Evolutionary conservation across 2,797 vertebrate species (phyloP), one percentile per base, ranked within the genome.

Genomic region (Eidolon dupreanum): DNA sequence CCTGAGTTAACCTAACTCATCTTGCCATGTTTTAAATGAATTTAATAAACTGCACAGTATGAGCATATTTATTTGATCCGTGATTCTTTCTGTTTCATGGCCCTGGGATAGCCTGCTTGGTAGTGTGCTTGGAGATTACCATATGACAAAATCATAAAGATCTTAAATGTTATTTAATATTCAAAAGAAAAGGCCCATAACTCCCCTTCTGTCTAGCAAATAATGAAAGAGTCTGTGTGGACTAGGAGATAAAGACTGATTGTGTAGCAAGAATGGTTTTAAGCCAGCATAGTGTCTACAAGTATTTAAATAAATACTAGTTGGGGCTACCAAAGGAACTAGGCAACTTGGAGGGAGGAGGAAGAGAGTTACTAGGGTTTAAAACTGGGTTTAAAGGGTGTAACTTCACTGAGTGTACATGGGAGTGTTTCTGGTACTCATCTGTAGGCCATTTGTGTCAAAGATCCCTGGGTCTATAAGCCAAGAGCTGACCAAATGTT

Each of bases 171-270:
- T 53, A 43, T 31, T 70, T 65, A 53, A 31, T 90, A 36, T 81
- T 77, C 16, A 63, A 11, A 63, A 89, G 68, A 78, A 55, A 88
- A 73, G 33, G 65, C 53, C n/a, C 4, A 1, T 53, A 61, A 57
- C 10, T 70, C 53, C 9, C 17, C 20, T 83, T 88, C 33, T 88
- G 8, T 57, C 26, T 5, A 41, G 28, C 61, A 36, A 68, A 61
- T 11, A 51, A 66, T 81, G 22, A 53, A 65, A 46, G 66, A 77
- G 46, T 81, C 38, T 77, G 63, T 93, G 77, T 94, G 86, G 38
- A 78, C 66, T 66, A 26, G 13, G 75, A 93, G 53, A 88, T 83
- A 93, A 82, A 75, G 93, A 87, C 38, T 57, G 92, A 91, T 66
- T 96, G 61, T 91, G 46, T 33, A 61, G n/a, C 41, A 41, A 53